These are phyloP conservation scores for Tortrix viridana DNA, from an alignment of 2,888 invertebrate species.

Conservation along the genomic window DNA sequence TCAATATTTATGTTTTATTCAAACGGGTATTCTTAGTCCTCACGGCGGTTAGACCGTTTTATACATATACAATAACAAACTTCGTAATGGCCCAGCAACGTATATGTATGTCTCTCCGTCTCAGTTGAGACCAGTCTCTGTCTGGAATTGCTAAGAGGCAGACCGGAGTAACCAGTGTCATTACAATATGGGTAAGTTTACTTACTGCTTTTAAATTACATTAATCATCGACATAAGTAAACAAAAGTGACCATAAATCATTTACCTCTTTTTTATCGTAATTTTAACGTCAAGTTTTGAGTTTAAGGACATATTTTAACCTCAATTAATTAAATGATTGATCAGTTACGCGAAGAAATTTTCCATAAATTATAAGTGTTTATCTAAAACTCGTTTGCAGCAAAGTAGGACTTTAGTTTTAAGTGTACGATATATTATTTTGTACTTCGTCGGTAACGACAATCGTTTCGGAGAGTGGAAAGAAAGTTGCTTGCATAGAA, in stretches of 20 bases:
- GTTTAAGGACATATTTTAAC: no score
- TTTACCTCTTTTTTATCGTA: no score
- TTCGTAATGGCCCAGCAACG: neutral
- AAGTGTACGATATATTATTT: neutral
- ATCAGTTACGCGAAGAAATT: neutral
- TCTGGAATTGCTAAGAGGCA: neutral
- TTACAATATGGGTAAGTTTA: constrained; percentile 8
- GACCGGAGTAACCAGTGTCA: neutral
- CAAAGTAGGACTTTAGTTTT: neutral
- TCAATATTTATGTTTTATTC: no score
- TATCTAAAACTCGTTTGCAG: neutral
- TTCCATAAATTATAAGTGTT: neutral
- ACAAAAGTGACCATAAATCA: no score
- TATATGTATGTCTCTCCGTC: neutral
- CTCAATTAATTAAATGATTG: neutral
- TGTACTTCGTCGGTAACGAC: no score
- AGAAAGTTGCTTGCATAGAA: no score
- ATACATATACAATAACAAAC: constrained; percentile 2
- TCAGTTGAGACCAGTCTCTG: neutral
- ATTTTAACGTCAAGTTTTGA: no score
- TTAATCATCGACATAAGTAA: neutral
- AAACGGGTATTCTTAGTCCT: neutral
- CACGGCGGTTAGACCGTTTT: neutral
- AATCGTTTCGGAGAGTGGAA: no score
- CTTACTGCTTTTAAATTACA: neutral